These are phyloP conservation scores for Jaculus jaculus DNA, from an alignment of 2,113 vertebrate species.

Conservation along the genomic window DNA sequence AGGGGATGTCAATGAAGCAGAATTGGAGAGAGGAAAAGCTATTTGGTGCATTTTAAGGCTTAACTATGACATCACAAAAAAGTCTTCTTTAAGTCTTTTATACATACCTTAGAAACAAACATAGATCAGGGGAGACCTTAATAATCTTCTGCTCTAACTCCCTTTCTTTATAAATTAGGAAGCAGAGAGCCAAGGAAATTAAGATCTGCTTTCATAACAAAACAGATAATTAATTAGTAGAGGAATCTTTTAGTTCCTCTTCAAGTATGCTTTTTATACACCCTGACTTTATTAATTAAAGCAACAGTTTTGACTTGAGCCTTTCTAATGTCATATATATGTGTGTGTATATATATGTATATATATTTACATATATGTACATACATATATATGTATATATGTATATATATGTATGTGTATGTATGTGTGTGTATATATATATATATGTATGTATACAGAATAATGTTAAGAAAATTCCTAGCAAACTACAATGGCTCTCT, in stretches of 20 bases:
- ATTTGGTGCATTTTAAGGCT: constrained; percentile 11
- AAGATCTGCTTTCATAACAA: background rate
- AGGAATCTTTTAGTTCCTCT: background rate
- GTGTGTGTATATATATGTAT: no score
- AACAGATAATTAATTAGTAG: background rate
- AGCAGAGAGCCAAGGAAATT: background rate
- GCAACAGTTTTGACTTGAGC: background rate
- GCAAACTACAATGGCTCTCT: background rate
- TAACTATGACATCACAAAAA: background rate
- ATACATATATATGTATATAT: no score
- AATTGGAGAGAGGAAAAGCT: background rate
- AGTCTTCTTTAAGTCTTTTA: background rate
- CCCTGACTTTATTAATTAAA: constrained; percentile 1
- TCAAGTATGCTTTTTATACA: background rate
- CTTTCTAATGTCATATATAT: background rate
- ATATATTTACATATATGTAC: no score
- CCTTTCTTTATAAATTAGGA: background rate
- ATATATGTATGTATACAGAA: background rate
- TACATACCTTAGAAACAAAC: background rate
- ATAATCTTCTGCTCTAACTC: background rate
- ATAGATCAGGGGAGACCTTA: background rate
- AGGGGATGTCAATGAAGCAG: background rate
- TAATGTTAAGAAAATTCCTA: constrained; percentile 8
- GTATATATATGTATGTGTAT: no score
- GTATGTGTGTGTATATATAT: no score